A percentile compares a stretch with the other conserved stretches of the same genome.
phyloP scores from a whole-genome alignment of 2,888 invertebrate species.

The Trachelus iudaicus region DNA sequence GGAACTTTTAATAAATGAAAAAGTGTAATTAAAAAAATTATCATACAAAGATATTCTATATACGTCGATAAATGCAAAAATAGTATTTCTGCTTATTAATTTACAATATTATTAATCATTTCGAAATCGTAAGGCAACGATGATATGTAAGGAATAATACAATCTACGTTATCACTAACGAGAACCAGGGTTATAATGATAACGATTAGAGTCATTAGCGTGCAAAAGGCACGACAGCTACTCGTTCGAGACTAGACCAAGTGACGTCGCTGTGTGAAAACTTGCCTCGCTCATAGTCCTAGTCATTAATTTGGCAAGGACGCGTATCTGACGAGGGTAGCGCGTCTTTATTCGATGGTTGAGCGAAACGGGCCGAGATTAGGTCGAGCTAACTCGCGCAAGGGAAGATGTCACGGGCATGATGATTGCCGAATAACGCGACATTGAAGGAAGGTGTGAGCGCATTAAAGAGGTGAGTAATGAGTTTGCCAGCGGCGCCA shows the following conservation, averaged over 20 bases:
- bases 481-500: neutral
- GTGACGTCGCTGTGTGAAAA: neutral
- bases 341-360: constrained; percentile 1
- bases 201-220: neutral
- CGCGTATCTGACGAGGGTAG: constrained; percentile 2
- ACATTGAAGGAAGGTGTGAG: neutral
- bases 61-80: neutral
- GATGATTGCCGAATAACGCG: constrained; percentile 20
- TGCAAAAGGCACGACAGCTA: neutral
- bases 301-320: constrained; percentile 6
- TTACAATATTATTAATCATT: neutral
- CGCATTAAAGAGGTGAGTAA: constrained; percentile 5
- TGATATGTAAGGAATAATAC: neutral
- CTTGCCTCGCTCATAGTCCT: neutral
- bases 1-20: neutral
- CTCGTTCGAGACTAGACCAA: neutral
- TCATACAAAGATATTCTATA: no score
- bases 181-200: neutral
- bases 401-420: constrained; percentile 3
- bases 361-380: neutral
- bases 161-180: neutral
- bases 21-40: neutral
- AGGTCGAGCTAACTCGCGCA: neutral
- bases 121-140: neutral
- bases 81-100: neutral